Conservation (phyloP, 2,888 invertebrate genomes). For the Dryadula phaetusa region DNA sequence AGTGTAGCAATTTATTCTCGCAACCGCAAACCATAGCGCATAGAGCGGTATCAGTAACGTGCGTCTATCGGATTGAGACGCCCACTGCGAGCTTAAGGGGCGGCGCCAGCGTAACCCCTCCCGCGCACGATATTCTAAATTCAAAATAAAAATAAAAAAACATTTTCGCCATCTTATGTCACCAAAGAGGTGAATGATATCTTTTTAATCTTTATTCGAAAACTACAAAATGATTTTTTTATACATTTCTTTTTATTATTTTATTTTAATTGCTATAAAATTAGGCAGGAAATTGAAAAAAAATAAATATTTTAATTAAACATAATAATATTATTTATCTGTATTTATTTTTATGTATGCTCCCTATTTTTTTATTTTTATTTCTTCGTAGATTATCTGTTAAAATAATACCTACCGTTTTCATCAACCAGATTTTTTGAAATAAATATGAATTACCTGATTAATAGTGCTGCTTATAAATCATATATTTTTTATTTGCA, state of each 20-base stretch:
- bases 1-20: conserved; percentile 43
- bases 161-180: conserved; percentile 38
- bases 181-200: conserved; percentile 21
- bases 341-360: too few relatives aligned
- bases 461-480: too few relatives aligned
- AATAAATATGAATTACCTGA: too few relatives aligned
- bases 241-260: neutral
- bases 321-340: too few relatives aligned
- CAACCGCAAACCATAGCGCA: conserved; percentile 45
- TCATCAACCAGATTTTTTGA: too few relatives aligned
- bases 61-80: conserved; percentile 51
- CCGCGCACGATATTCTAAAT: conserved; percentile 48
- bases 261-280: too few relatives aligned
- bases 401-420: too few relatives aligned
- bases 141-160: conserved; percentile 38
- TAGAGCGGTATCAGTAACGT: conserved; percentile 40
- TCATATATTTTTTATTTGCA: too few relatives aligned
- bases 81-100: conserved; percentile 72
- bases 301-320: too few relatives aligned
- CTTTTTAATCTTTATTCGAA: neutral
- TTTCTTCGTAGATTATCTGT: too few relatives aligned
- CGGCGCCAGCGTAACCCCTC: conserved; percentile 66
- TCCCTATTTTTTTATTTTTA: too few relatives aligned
- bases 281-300: too few relatives aligned
- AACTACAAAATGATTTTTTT: neutral